These are phyloP conservation scores for Cariama cristata DNA, from an alignment of 2,113 vertebrate genomes.

Conservation along the genomic window DNA sequence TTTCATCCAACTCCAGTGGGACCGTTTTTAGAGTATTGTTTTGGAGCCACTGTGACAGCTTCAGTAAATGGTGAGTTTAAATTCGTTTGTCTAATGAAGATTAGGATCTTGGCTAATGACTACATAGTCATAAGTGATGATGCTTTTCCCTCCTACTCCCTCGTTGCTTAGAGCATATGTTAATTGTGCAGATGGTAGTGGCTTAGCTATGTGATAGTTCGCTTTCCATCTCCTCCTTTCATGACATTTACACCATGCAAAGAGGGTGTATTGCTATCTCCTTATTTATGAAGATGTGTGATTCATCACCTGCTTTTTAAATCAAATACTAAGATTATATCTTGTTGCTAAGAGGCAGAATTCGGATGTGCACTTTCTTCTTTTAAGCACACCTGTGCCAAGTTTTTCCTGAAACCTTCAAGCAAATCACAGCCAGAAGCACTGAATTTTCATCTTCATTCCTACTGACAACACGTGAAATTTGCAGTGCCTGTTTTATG, in stretches of 20 bases:
- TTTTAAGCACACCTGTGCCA: slow-evolving; percentile 4
- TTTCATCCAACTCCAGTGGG: background rate
- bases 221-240: slow-evolving; percentile 28
- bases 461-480: background rate
- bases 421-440: background rate
- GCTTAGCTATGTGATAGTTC: slow-evolving; percentile 28
- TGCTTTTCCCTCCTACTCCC: slow-evolving; percentile 50
- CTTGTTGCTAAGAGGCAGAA: slow-evolving; percentile 42
- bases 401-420: background rate
- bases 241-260: slow-evolving; percentile 43
- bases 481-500: background rate
- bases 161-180: slow-evolving; percentile 21
- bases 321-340: background rate
- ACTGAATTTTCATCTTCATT: background rate
- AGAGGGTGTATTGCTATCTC: slow-evolving; percentile 28
- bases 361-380: background rate
- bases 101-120: slow-evolving; percentile 47
- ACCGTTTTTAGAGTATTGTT: slow-evolving; percentile 19
- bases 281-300: slow-evolving; percentile 2
- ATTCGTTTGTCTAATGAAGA: slow-evolving; percentile 30
- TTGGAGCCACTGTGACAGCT: background rate
- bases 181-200: slow-evolving; percentile 56
- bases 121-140: slow-evolving; percentile 54
- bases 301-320: slow-evolving; percentile 59
- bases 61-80: slow-evolving; percentile 35